Evolutionary conservation across 2,797 vertebrate species (phyloP), one percentile per base, ranked within the genome.

Genomic region (Enteromius radiatus): DNA sequence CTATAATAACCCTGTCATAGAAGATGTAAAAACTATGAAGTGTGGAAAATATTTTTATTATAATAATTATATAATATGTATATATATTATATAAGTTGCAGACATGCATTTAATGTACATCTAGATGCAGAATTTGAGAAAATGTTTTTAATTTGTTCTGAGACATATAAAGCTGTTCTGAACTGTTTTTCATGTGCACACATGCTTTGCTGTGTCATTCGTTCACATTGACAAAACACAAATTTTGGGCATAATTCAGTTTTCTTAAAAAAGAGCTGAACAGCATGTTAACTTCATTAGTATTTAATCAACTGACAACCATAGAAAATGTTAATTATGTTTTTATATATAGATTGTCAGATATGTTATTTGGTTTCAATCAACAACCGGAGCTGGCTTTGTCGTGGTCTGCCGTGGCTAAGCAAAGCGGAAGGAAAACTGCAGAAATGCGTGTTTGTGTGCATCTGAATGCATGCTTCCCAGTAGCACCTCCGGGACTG

Each of bases 391-490:
- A 52, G 45, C 47, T 73, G 26, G 28, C 10, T 52, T 52, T 14
- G 21, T 38, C n/a, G 5, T 36, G 49, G 23, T 70, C 41, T 23
- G 4, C 36, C 33, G 36, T 80, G 36, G 36, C 49, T n/a, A 21
- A 21, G 6, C n/a, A 45, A 47, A 41, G 41, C 67, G 11, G 73
- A 56, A 33, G 4, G 4, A 31, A 10, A 43, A 43, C 0, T 52
- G 59, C 54, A 19, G 10, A 33, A 33, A 49, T 64, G 59, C 36
- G 63, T 82, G 49, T 69, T 82, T 79, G 54, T 56, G n/a, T 28
- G 43, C 61, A n/a, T 85, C 61, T 85, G 41, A 69, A 81, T 26
- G 49, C 4, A 2, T 68, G 31, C 52, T 74, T 68, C 47, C 52
- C 80, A 59, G 65, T 12, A 33, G 54, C 70, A 84, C 47, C 43